Evolutionary conservation across 2,888 invertebrate species (phyloP).

Genomic region (Yponomeuta malinellus): DNA sequence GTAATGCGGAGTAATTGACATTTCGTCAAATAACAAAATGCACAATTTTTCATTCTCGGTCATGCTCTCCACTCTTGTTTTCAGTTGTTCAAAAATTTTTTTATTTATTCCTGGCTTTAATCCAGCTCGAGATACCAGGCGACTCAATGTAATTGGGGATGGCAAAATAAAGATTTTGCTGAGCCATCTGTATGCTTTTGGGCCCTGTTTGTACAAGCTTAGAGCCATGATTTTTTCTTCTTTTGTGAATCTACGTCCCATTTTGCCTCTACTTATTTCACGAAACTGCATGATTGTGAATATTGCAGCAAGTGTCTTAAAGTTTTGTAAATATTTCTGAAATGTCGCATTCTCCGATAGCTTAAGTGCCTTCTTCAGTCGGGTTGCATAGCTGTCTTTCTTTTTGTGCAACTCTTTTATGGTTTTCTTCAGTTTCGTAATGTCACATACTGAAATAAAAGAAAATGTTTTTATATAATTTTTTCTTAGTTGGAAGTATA

Average conservation of each 20-base stretch:
- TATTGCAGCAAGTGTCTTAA: constrained; percentile 5
- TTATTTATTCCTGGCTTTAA: constrained; percentile 14
- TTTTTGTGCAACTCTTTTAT: not conserved
- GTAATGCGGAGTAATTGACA: constrained; percentile 18
- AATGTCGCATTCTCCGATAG: constrained; percentile 10
- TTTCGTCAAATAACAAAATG: constrained; percentile 17
- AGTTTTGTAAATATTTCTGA: constrained; percentile 5
- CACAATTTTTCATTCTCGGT: constrained; percentile 9
- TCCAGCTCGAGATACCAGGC: not conserved
- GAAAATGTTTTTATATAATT: too few species aligned
- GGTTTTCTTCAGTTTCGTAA: too few species aligned
- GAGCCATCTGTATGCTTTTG: constrained; percentile 17
- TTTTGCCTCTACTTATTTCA: constrained; percentile 16
- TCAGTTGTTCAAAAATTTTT: constrained; percentile 13
- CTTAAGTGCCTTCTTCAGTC: constrained; percentile 11
- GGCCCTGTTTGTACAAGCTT: constrained; percentile 17
- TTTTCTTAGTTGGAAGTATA: too few species aligned
- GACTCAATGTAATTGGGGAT: constrained; percentile 8
- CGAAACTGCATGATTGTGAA: constrained; percentile 18
- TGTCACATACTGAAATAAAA: too few species aligned
- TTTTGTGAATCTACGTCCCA: constrained; percentile 17
- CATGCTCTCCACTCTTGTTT: constrained; percentile 3
- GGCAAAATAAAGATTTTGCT: constrained; percentile 15
- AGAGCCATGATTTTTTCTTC: constrained; percentile 19
- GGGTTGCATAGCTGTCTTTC: not conserved